Evolutionary conservation across 2,797 vertebrate genomes (phyloP).

Genomic region (Oreortyx pictus): DNA sequence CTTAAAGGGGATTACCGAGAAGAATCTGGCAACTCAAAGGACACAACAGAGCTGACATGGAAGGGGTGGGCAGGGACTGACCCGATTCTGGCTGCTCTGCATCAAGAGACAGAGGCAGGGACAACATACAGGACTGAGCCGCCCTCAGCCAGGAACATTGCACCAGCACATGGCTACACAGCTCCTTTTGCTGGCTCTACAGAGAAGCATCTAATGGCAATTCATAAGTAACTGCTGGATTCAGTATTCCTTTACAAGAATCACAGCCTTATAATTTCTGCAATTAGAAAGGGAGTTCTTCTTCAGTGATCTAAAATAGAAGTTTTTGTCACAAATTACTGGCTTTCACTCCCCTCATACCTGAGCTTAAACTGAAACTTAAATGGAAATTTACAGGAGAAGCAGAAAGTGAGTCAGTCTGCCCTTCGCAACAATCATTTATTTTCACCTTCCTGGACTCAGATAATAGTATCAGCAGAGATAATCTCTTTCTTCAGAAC

Average conservation of each 20-base stretch:
- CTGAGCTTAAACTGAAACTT: conserved; percentile 61
- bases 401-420: conserved; percentile 69
- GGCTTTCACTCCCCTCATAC: conserved; percentile 65
- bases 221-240: neutral
- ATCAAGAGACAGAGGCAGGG: neutral
- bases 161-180: neutral
- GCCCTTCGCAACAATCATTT: conserved; percentile 48
- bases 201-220: neutral
- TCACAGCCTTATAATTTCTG: conserved; percentile 39
- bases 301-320: conserved; percentile 41
- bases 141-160: accelerated
- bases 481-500: conserved; percentile 39
- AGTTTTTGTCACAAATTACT: conserved; percentile 70
- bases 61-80: accelerated
- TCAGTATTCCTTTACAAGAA: neutral
- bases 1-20: accelerated
- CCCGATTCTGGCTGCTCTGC: neutral
- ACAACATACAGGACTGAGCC: neutral
- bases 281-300: conserved; percentile 64
- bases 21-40: neutral
- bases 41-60: accelerated
- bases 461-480: conserved; percentile 37
- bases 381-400: conserved; percentile 69
- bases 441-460: conserved; percentile 47
- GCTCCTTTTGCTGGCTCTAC: neutral